Evolutionary conservation across 2,113 vertebrate species (phyloP).

Genomic region (Thymallus thymallus): DNA sequence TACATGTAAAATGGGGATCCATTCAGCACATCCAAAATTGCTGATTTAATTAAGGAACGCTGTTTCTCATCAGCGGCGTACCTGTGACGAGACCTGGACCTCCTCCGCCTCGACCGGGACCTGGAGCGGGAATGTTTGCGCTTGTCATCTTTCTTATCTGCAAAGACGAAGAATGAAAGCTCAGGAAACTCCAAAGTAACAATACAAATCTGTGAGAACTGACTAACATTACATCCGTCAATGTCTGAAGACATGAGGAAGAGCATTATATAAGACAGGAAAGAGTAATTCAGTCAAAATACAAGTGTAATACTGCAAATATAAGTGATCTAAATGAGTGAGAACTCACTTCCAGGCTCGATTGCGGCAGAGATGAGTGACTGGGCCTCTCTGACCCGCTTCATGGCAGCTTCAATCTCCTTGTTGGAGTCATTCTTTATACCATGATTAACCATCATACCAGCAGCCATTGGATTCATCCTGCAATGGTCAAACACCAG

Average conservation of each 20-base stretch:
- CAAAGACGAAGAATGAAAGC: conserved; percentile 20
- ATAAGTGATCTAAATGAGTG: not conserved
- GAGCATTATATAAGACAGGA: too few relatives aligned
- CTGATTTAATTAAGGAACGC: not conserved
- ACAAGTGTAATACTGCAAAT: not conserved
- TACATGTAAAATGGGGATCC: not conserved
- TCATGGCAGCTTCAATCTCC: conserved; percentile 99
- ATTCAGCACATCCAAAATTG: not conserved
- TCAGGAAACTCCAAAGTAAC: not conserved
- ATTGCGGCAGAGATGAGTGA: conserved; percentile 97
- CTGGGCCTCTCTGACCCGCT: conserved; percentile 94
- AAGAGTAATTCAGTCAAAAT: not conserved
- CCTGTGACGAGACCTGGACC: conserved; percentile 93
- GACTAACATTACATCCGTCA: too few relatives aligned
- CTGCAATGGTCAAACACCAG: conserved; percentile 62
- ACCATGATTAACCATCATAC: conserved; percentile 84
- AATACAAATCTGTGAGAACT: not conserved
- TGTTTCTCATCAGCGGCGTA: conserved; percentile 38
- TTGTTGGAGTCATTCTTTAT: conserved; percentile 94
- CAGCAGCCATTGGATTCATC: conserved; percentile 90
- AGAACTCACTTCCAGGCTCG: conserved; percentile 88
- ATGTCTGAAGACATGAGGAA: too few relatives aligned
- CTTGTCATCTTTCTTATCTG: conserved; percentile 97
- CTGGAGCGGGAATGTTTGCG: conserved; percentile 89
- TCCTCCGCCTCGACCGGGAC: conserved; percentile 87